Conservation (phyloP, 2,113 vertebrate species). For the Poeciliopsis turrubarensis region DNA sequence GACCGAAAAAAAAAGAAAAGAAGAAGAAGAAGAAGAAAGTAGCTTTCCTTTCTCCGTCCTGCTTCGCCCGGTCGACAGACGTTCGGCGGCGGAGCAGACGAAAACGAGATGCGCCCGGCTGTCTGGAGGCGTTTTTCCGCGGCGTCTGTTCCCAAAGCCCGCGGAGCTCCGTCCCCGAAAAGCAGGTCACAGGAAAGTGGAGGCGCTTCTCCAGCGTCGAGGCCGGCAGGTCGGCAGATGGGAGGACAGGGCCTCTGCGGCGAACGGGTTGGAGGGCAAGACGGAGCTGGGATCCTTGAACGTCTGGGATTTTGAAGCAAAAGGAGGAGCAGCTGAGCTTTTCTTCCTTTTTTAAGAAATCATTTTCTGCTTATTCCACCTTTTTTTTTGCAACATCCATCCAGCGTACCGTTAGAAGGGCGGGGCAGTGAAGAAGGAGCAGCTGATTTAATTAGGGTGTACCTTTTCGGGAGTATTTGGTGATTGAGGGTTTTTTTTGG, state of each 20-base stretch:
- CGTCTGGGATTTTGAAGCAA: no score
- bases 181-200: conserved; percentile 59
- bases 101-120: conserved; percentile 53
- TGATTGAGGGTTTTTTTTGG: no score
- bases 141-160: conserved; percentile 45
- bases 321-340: no score
- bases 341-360: no score
- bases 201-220: conserved; percentile 19
- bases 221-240: conserved; percentile 29
- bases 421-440: no score
- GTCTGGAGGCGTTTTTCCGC: conserved; percentile 66
- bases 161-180: conserved; percentile 41
- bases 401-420: no score
- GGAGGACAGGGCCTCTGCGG: conserved; percentile 20
- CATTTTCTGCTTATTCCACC: no score
- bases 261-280: no score
- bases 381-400: no score
- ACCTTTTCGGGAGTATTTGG: no score
- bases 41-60: conserved; percentile 13
- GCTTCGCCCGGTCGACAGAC: conserved; percentile 27
- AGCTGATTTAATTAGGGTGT: no score
- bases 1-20: conserved; percentile 1
- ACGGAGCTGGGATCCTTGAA: no score
- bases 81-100: conserved; percentile 30
- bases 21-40: background rate